phyloP scores from a whole-genome alignment of 2,888 invertebrate genomes.

The Perizoma flavofasciatum region DNA sequence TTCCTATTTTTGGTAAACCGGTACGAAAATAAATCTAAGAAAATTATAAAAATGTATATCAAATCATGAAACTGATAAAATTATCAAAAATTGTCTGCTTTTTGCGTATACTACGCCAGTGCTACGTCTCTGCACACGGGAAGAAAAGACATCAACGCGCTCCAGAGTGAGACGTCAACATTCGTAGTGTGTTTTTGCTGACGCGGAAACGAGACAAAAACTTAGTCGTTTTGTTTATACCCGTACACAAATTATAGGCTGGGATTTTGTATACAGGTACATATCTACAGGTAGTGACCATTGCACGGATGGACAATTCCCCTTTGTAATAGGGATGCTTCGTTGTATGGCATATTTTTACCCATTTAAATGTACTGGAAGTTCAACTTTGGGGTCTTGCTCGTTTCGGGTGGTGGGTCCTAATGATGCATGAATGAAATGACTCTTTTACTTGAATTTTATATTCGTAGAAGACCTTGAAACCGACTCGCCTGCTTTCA shows the following conservation, averaged over 20 bases:
- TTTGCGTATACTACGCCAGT: slow-evolving; percentile 54
- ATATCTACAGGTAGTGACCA: slow-evolving; percentile 67
- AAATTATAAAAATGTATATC: no score
- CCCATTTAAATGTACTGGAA: slow-evolving; percentile 53
- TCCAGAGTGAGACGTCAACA: slow-evolving; percentile 56
- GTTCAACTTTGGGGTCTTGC: slow-evolving; percentile 61
- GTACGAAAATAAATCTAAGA: no score
- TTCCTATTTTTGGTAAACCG: no score
- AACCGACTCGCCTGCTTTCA: no score
- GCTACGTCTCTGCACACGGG: slow-evolving; percentile 54
- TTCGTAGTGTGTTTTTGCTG: slow-evolving; percentile 48
- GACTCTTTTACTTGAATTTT: slow-evolving; percentile 50
- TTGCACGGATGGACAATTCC: slow-evolving; percentile 76
- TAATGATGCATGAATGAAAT: slow-evolving; percentile 73
- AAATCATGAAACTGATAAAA: no score
- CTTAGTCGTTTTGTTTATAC: slow-evolving; percentile 64
- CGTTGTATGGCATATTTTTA: slow-evolving; percentile 61
- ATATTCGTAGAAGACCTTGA: background rate
- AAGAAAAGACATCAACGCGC: slow-evolving; percentile 81
- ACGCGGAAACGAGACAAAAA: slow-evolving; percentile 65
- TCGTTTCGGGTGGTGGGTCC: slow-evolving; percentile 68
- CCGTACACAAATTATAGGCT: slow-evolving; percentile 69
- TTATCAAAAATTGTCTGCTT: slow-evolving; percentile 34
- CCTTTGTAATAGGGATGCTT: slow-evolving; percentile 73
- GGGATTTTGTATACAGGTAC: slow-evolving; percentile 75